These are phyloP conservation scores for Drosophila bunnanda DNA, from an alignment of 2,888 invertebrate species.

Conservation along the genomic window DNA sequence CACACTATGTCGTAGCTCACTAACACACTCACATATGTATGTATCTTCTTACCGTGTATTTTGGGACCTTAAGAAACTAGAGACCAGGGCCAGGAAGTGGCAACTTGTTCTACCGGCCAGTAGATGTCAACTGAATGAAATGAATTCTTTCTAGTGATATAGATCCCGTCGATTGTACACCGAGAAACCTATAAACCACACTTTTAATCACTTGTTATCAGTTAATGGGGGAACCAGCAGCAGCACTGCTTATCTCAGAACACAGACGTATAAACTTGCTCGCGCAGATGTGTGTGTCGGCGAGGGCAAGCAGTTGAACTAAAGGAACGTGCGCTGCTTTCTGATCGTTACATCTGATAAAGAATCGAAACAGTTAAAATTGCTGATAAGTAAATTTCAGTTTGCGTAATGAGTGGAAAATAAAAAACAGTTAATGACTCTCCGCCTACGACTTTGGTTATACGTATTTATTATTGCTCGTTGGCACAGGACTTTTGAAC, in stretches of 20 bases:
- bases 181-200: conserved; percentile 27
- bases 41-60: background rate
- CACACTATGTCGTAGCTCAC: conserved; percentile 8
- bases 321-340: conserved; percentile 15
- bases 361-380: conserved; percentile 6
- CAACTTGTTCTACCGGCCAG: conserved; percentile 26
- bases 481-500: conserved; percentile 8
- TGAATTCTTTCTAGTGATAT: conserved; percentile 26
- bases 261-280: background rate
- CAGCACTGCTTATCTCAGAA: conserved; percentile 17
- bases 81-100: conserved; percentile 20
- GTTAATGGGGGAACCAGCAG: conserved; percentile 33
- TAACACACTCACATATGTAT: conserved; percentile 1
- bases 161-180: conserved; percentile 24
- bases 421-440: background rate
- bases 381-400: conserved; percentile 22
- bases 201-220: conserved; percentile 45
- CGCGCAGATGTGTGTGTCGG: background rate
- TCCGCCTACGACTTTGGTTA: background rate
- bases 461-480: background rate
- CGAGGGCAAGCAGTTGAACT: conserved; percentile 21
- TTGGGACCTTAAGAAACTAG: conserved; percentile 10
- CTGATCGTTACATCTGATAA: conserved; percentile 27
- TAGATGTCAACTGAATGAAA: conserved; percentile 39
- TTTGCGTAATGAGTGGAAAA: background rate